A percentile compares a stretch with the other conserved stretches of the same genome.
Conservation (phyloP, 2,797 vertebrate genomes). For the Nannoperca australis region DNA sequence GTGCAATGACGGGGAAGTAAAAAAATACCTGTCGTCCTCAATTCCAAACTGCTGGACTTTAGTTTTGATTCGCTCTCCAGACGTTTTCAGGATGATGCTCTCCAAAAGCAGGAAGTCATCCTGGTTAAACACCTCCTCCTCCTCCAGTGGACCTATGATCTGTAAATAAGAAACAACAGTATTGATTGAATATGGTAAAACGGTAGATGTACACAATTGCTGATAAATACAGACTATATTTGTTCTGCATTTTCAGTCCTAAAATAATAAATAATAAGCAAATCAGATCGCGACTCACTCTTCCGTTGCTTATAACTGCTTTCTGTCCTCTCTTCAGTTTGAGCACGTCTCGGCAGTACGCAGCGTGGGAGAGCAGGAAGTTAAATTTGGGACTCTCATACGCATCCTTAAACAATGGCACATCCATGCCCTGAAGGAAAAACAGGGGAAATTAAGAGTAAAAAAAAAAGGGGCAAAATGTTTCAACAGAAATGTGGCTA, state of each 20-base stretch:
- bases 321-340: constrained; percentile 95
- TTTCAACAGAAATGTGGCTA: constrained; percentile 10
- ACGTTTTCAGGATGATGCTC: constrained; percentile 96
- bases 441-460: constrained; percentile 1
- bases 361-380: constrained; percentile 93
- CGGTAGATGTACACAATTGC: neutral
- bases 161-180: constrained; percentile 61
- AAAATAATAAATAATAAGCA: neutral
- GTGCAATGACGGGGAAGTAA: too few species aligned
- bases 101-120: constrained; percentile 97
- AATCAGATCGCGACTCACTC: constrained; percentile 85
- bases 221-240: neutral
- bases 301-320: constrained; percentile 96
- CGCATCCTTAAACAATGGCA: constrained; percentile 89
- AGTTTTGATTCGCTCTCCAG: constrained; percentile 95
- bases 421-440: constrained; percentile 93
- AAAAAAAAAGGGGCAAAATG: neutral
- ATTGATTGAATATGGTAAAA: neutral
- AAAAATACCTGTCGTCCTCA: constrained; percentile 93
- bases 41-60: constrained; percentile 93
- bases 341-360: constrained; percentile 93
- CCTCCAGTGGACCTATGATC: constrained; percentile 94
- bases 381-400: constrained; percentile 90
- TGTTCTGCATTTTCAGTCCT: neutral
- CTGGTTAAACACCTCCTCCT: constrained; percentile 95